These are phyloP conservation scores for Maccullochella peelii DNA, from an alignment of 2,113 vertebrate genomes.

Conservation along the genomic window DNA sequence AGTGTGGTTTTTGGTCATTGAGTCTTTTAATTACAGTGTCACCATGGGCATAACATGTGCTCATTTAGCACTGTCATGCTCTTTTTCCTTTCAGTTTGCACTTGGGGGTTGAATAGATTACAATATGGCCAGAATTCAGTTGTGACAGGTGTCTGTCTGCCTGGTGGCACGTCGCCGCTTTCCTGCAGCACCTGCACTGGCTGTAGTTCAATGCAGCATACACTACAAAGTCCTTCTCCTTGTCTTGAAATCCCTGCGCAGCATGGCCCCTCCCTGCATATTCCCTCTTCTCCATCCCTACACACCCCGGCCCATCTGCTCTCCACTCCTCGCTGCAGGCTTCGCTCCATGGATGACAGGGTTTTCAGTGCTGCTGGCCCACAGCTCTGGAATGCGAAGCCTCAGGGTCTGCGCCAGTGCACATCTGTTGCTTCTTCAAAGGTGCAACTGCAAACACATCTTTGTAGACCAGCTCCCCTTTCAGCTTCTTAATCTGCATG, in stretches of 20 bases:
- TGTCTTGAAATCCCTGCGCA: slow-evolving; percentile 14
- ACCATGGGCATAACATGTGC: no score
- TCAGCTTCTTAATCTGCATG: slow-evolving; percentile 12
- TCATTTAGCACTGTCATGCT: neutral
- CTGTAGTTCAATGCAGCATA: neutral
- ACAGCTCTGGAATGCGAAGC: slow-evolving; percentile 31
- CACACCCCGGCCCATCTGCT: slow-evolving; percentile 49
- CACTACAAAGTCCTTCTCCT: slow-evolving; percentile 26
- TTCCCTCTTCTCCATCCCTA: slow-evolving; percentile 1
- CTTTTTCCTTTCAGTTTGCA: neutral
- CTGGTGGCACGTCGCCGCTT: neutral
- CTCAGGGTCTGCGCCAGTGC: slow-evolving; percentile 23
- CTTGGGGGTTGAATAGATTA: neutral
- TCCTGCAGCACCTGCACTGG: neutral
- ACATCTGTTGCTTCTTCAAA: slow-evolving; percentile 66
- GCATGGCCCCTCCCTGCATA: neutral
- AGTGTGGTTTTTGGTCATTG: no score
- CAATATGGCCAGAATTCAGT: neutral
- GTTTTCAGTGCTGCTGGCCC: slow-evolving; percentile 20
- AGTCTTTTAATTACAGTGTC: no score
- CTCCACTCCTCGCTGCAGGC: neutral
- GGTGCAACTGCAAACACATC: slow-evolving; percentile 28
- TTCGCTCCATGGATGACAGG: slow-evolving; percentile 41
- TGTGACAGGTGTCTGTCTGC: neutral
- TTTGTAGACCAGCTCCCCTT: neutral